Evolutionary conservation across 1,140 invertebrate species (phyloP), one percentile per base, ranked within the genome.

Genomic region (Drosophila seguyi): DNA sequence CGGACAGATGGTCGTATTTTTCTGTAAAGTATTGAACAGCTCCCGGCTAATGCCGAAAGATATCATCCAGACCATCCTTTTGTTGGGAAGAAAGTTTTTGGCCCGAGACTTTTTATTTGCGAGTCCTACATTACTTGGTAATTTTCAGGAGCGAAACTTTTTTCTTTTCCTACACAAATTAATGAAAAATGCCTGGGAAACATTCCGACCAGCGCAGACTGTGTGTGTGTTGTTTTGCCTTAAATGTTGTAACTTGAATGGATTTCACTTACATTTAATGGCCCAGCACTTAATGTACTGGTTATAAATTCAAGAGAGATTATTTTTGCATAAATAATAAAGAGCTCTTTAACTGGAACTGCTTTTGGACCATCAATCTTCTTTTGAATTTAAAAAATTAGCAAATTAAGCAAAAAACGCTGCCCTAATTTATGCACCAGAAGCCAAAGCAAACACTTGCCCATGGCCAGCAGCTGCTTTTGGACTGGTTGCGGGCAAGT

Each of bases 1-100:
- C 71, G 22, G 39, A n/a, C 45, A 45, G n/a, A 58, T 27, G 25
- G 41, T 68, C 34, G 38, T 67, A 67, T 52, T 69, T 52, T 67
- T 53, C 57, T n/a, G n/a, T 22, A 69, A 53, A 67, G 66, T 69
- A 69, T 69, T 69, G 66, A 69, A 67, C 66, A 44, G 27, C 62
- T 47, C 22, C 3, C 1, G 47, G 62, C 29, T 18, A 3, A 7
- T 16, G 29, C 27, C 31, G 7, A 41, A 60, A 22, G 60, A 55
- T 41, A 60, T 36, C 14, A 25, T 25, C 45, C 22, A 16, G 18
- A 31, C 20, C 18, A 16, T 20, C 8, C 18, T n/a, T 25, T 53
- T 53, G 47, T 53, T 53, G 22, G n/a, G 20, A 10, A 34, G 6
- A 67, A 67, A 41, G 31, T 66, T 67, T 69, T 27, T 25, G 47